Percentiles rank a stretch among this genome's conserved stretches.
Conservation (phyloP, 2,888 invertebrate species). For the Drosophila sordidula region DNA sequence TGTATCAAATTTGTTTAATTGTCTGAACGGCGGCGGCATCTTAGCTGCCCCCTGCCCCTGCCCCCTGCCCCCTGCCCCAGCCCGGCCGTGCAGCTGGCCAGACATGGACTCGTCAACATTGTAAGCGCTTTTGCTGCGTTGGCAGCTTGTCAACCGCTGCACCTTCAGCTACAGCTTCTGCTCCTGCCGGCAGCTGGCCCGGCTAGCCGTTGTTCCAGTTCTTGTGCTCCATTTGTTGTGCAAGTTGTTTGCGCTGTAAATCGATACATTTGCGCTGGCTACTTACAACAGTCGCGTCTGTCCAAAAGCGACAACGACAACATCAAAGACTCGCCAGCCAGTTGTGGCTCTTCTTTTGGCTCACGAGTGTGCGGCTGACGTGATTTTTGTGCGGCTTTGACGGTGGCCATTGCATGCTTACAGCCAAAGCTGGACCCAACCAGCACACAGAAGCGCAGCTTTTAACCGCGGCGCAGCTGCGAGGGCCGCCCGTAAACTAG, state of each 20-base stretch:
- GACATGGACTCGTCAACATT: constrained; percentile 74
- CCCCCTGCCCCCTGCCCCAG: constrained; percentile 7
- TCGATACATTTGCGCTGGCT: constrained; percentile 77
- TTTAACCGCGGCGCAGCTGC: constrained; percentile 6
- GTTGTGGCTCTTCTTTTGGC: constrained; percentile 49
- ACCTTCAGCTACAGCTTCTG: constrained; percentile 22
- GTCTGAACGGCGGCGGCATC: constrained; percentile 61
- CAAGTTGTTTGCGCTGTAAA: constrained; percentile 76
- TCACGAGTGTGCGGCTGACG: constrained; percentile 65
- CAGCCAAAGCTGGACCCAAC: constrained; percentile 46
- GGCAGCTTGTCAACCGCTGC: constrained; percentile 68
- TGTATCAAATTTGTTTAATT: constrained; percentile 79
- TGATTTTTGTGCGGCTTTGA: constrained; percentile 73
- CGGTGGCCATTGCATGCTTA: constrained; percentile 70
- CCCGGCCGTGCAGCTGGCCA: constrained; percentile 38
- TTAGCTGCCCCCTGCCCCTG: constrained; percentile 17
- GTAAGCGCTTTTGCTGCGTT: constrained; percentile 77
- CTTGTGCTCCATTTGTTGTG: constrained; percentile 69
- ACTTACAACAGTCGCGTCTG: constrained; percentile 60
- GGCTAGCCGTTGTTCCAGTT: constrained; percentile 59
- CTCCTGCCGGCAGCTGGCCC: constrained; percentile 5
- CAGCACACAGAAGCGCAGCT: constrained; percentile 27
- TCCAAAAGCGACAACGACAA: constrained; percentile 25
- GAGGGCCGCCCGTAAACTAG: constrained; percentile 13
- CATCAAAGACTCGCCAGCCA: constrained; percentile 43